Percentiles rank a stretch among this genome's conserved stretches.
Conservation (phyloP, 2,113 vertebrate species). For the Odocoileus hemionus region DNA sequence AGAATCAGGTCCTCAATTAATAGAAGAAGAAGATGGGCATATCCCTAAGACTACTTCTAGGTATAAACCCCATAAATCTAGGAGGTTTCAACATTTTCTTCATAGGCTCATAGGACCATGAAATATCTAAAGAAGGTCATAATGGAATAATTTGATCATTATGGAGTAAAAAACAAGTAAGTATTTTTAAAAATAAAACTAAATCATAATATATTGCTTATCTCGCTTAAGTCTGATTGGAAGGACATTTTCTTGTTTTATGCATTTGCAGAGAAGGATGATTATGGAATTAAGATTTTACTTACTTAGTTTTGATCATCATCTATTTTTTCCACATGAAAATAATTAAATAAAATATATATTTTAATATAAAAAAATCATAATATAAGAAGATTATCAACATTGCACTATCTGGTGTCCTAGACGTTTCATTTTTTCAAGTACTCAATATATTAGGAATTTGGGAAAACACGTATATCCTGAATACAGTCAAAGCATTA, state of each 20-base stretch:
- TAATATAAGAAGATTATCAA: background rate
- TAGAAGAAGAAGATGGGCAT: background rate
- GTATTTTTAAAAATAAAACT: background rate
- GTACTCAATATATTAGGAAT: background rate
- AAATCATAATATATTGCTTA: background rate
- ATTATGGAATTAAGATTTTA: background rate
- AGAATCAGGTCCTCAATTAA: background rate
- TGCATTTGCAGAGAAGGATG: background rate
- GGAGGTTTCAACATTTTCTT: background rate
- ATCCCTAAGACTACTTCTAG: background rate
- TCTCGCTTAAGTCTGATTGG: background rate
- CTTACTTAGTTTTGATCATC: background rate
- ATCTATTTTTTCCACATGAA: background rate
- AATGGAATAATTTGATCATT: background rate
- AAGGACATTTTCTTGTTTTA: background rate
- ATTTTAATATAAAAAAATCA: background rate
- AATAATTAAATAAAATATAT: background rate
- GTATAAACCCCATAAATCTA: background rate
- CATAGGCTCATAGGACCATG: background rate
- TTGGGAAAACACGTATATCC: background rate
- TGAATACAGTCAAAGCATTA: background rate
- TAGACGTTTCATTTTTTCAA: background rate
- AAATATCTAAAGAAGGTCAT: background rate
- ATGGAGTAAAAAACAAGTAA: background rate
- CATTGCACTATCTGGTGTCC: background rate